Percentiles rank a stretch among this genome's conserved stretches.
Conservation (phyloP, 2,113 vertebrate genomes). For the Myxocyprinus asiaticus region DNA sequence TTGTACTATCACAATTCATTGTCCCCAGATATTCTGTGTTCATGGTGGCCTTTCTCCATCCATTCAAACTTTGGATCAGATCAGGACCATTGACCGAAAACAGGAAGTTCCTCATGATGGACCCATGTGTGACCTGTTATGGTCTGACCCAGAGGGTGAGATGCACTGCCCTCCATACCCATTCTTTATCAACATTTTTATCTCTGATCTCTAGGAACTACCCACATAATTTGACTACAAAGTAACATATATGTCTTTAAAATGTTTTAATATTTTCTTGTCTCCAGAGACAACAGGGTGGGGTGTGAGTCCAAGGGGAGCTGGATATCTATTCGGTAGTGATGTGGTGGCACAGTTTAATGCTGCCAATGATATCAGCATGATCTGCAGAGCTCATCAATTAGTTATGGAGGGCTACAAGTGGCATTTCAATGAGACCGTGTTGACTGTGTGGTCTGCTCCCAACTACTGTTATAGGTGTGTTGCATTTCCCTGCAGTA, state of each 20-base stretch:
- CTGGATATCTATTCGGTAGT: constrained; percentile 92
- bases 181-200: too few species aligned
- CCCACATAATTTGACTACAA: too few species aligned
- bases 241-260: too few species aligned
- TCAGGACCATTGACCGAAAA: constrained; percentile 93
- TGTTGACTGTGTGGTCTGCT: constrained; percentile 94
- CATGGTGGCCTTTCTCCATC: constrained; percentile 93
- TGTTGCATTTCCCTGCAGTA: not conserved
- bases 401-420: constrained; percentile 98
- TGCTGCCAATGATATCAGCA: constrained; percentile 91
- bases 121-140: constrained; percentile 94
- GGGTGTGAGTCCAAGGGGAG: constrained; percentile 91
- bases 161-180: not conserved
- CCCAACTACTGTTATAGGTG: constrained; percentile 97
- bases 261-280: not conserved
- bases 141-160: constrained; percentile 94
- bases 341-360: constrained; percentile 96
- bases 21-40: constrained; percentile 82
- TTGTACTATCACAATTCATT: not conserved
- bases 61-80: constrained; percentile 95
- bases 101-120: constrained; percentile 95
- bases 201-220: too few species aligned
- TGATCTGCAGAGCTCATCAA: constrained; percentile 96
- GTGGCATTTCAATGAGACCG: constrained; percentile 96
- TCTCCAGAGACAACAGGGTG: constrained; percentile 90